Conservation (phyloP, 2,888 invertebrate genomes). For the Stenurella melanura region DNA sequence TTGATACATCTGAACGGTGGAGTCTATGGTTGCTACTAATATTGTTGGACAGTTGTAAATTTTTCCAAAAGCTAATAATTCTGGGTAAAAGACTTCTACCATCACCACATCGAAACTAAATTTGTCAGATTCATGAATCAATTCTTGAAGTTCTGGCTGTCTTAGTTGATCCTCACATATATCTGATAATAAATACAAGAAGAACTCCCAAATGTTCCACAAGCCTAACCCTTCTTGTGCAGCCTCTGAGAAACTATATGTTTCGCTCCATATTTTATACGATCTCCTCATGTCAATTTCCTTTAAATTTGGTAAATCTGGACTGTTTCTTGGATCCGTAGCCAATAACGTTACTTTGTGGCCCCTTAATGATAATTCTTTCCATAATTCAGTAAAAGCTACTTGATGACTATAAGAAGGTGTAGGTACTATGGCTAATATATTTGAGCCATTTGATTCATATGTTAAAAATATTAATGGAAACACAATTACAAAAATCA, state of each 20-base stretch:
- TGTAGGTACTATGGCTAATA: slow-evolving; percentile 33
- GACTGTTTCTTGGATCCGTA: slow-evolving; percentile 36
- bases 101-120: slow-evolving; percentile 59
- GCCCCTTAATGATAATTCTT: slow-evolving; percentile 28
- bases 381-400: slow-evolving; percentile 33
- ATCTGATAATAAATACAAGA: slow-evolving; percentile 36
- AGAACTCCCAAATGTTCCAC: slow-evolving; percentile 43
- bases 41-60: slow-evolving; percentile 58
- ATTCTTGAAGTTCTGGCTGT: slow-evolving; percentile 58
- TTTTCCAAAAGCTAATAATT: slow-evolving; percentile 53
- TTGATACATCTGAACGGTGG: slow-evolving; percentile 35
- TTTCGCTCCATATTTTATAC: slow-evolving; percentile 35
- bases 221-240: slow-evolving; percentile 38
- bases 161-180: slow-evolving; percentile 36
- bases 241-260: slow-evolving; percentile 37
- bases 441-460: slow-evolving; percentile 15
- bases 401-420: slow-evolving; percentile 36
- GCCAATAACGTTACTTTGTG: slow-evolving; percentile 35
- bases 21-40: slow-evolving; percentile 54
- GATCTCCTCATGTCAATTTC: slow-evolving; percentile 39
- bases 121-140: slow-evolving; percentile 59
- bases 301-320: slow-evolving; percentile 25
- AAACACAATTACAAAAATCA: slow-evolving; percentile 9
- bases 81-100: slow-evolving; percentile 54
- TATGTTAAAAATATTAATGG: not conserved